These are phyloP conservation scores for Pachymerium ferrugineum DNA, from an alignment of 2,888 invertebrate genomes.

Conservation along the genomic window DNA sequence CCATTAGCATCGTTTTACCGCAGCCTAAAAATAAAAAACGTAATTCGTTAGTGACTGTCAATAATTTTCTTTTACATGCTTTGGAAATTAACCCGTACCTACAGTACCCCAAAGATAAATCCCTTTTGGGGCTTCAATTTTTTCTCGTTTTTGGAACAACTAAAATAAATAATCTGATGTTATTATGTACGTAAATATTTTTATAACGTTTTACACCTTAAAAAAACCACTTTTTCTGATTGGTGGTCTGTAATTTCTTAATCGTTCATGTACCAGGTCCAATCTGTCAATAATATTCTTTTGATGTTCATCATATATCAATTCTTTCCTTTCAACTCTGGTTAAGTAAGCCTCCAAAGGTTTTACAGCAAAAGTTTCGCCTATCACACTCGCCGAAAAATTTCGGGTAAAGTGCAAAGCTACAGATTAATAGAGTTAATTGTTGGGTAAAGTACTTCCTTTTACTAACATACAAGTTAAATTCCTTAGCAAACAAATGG, in stretches of 20 bases:
- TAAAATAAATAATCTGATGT: conserved; percentile 1
- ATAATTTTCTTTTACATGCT: not conserved
- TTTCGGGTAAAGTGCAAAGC: not conserved
- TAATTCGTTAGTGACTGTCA: not conserved
- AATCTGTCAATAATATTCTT: conserved; percentile 62
- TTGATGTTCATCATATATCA: conserved; percentile 65
- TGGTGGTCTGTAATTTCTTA: conserved; percentile 57
- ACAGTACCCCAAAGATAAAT: conserved; percentile 70
- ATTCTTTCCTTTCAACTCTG: conserved; percentile 54
- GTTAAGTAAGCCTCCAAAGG: conserved; percentile 14
- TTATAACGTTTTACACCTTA: not conserved
- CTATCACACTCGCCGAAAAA: not conserved
- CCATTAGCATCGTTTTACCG: conserved; percentile 99
- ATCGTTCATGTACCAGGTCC: conserved; percentile 62
- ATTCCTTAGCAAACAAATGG: no score
- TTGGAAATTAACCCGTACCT: conserved; percentile 45
- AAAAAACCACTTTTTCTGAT: not conserved
- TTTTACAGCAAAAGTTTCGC: not conserved
- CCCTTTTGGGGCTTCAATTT: conserved; percentile 59
- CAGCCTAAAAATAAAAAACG: conserved; percentile 61
- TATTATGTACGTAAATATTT: no score
- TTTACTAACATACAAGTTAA: no score
- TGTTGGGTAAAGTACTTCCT: no score
- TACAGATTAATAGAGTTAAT: no score
- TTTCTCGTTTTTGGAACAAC: conserved; percentile 36